phyloP scores from a whole-genome alignment of 2,888 invertebrate genomes.

The Drosophila parthenogenetica region DNA sequence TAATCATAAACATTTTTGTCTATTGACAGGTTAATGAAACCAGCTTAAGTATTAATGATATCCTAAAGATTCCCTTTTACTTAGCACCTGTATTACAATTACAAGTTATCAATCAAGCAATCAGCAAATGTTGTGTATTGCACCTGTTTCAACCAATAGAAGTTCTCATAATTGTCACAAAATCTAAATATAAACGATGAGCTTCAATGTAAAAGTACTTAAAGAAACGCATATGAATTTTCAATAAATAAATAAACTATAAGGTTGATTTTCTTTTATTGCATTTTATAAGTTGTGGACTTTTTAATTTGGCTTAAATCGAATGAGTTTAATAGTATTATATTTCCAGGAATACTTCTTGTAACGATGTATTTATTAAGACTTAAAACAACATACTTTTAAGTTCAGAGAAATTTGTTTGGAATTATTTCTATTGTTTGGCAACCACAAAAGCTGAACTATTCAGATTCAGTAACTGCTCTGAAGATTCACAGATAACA shows the following conservation, averaged over 20 bases:
- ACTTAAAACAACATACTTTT: too few relatives aligned
- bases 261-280: neutral
- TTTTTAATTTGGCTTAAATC: too few relatives aligned
- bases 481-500: too few relatives aligned
- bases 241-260: slow-evolving; percentile 4
- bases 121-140: slow-evolving; percentile 63
- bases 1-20: slow-evolving; percentile 28
- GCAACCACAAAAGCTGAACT: too few relatives aligned
- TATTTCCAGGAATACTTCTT: too few relatives aligned
- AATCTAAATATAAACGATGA: slow-evolving; percentile 6
- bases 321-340: too few relatives aligned
- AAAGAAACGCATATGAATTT: slow-evolving; percentile 18
- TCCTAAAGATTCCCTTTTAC: slow-evolving; percentile 5
- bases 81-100: slow-evolving; percentile 32
- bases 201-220: slow-evolving; percentile 42
- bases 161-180: slow-evolving; percentile 21
- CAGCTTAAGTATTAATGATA: slow-evolving; percentile 58
- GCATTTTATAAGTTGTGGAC: neutral
- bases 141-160: slow-evolving; percentile 58
- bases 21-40: slow-evolving; percentile 24
- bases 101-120: slow-evolving; percentile 42
- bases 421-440: too few relatives aligned
- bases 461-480: too few relatives aligned
- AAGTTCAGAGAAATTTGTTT: too few relatives aligned
- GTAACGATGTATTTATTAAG: too few relatives aligned